These are phyloP conservation scores for Zaprionus taronus DNA, from an alignment of 1,140 invertebrate genomes.

Conservation along the genomic window DNA sequence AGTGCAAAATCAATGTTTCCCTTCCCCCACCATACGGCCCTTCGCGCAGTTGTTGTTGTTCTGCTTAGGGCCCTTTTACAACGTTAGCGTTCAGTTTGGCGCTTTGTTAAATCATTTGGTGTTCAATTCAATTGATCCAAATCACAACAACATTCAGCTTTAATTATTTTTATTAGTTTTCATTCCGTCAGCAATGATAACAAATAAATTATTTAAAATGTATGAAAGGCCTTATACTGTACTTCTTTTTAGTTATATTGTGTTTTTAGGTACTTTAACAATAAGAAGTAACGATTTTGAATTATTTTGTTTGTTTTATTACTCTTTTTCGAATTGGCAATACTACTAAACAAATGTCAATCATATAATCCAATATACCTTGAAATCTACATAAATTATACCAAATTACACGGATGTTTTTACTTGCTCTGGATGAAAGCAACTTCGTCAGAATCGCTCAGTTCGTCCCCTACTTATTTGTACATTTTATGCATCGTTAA, in stretches of 20 bases:
- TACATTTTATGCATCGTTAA: constrained; percentile 74
- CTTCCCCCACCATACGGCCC: constrained; percentile 3
- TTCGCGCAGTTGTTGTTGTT: background rate
- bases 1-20: constrained; percentile 42
- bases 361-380: constrained; percentile 50
- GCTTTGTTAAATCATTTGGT: constrained; percentile 31
- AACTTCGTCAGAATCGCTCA: background rate
- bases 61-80: background rate
- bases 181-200: constrained; percentile 1
- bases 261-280: no score
- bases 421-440: constrained; percentile 28
- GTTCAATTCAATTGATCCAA: constrained; percentile 51
- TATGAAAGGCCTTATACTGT: no score
- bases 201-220: no score
- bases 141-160: constrained; percentile 44
- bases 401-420: constrained; percentile 53
- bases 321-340: no score
- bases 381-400: constrained; percentile 71
- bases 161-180: constrained; percentile 53
- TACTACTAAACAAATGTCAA: no score
- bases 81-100: background rate
- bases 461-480: constrained; percentile 41
- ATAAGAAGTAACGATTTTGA: no score
- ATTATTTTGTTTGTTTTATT: no score
- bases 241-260: no score